Evolutionary conservation across 2,113 vertebrate species (phyloP), one percentile per base, ranked within the genome.

Genomic region (Hydrolagus affinis): DNA sequence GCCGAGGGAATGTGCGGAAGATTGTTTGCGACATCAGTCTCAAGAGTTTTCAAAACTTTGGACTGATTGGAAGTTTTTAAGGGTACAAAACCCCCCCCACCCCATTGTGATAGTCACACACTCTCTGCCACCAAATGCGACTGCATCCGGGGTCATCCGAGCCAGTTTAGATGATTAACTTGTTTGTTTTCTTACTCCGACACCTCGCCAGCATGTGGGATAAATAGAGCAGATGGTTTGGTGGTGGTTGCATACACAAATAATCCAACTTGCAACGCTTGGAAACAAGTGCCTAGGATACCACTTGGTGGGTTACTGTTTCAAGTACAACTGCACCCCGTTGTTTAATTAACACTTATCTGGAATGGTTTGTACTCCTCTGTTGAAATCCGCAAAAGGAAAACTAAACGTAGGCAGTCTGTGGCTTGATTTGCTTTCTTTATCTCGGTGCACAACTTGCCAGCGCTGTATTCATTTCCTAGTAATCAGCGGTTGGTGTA

Each of bases 281-380:
- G 77, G 64, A 80, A 64, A 57, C 62, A 80, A 64, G 15, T 64
- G 77, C 25, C 25, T 8, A 60, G 62, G 64, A 80, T 64, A 10
- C 77, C 59, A 64, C 77, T 64, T 64, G 60, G 77, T 64, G 77
- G 59, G 77, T 28, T 64, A 25, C 77, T 64, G 19, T 64, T 64
- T 57, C 77, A 80, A 80, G 77, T 64, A 80, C 77, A 80, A 62
- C 77, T 60, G 64, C 77, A 15, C 77, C 60, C 77, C 8, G 14
- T 15, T 80, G 77, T 28, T 80, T 80, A 80, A 30, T 80, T 80
- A 80, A 80, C 77, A 80, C 77, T 10, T 28, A 80, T 80, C 77
- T 28, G 10, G 77, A 80, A 80, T 60, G 28, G 64, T 64, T 64
- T 60, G 14, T n/a, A 25, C 25, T 60, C 44, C 21, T 76, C 32